Conservation (phyloP, 2,113 vertebrate species). For the Orientallactaga bullata region DNA sequence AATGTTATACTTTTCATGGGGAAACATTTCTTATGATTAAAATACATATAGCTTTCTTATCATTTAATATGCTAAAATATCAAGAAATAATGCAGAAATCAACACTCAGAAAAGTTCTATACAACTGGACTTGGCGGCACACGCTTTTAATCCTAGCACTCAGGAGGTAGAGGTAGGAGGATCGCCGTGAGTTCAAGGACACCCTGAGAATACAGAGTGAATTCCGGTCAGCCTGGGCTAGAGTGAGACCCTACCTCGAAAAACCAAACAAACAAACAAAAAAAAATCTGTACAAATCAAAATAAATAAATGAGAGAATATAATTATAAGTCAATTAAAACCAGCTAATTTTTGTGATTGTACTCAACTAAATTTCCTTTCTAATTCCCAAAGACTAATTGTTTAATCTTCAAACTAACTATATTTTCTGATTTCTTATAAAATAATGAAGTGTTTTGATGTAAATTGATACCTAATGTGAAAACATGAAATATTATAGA, state of each 20-base stretch:
- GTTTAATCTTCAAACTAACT: not conserved
- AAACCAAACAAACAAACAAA: too few relatives aligned
- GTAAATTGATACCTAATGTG: not conserved
- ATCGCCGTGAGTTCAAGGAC: too few relatives aligned
- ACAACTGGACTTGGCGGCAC: too few relatives aligned
- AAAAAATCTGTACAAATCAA: not conserved
- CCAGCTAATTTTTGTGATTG: not conserved
- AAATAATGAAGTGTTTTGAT: too few relatives aligned
- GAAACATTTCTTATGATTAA: not conserved
- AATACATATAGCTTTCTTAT: not conserved
- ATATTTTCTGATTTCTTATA: not conserved
- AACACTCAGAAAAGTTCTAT: not conserved
- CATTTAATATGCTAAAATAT: not conserved
- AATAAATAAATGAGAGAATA: not conserved
- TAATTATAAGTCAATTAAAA: constrained; percentile 33
- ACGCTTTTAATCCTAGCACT: too few relatives aligned
- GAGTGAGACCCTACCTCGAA: too few relatives aligned
- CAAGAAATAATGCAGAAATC: not conserved
- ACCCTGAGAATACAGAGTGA: too few relatives aligned
- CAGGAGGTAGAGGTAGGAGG: too few relatives aligned
- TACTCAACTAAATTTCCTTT: not conserved
- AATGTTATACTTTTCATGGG: constrained; percentile 3
- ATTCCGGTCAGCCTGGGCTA: too few relatives aligned
- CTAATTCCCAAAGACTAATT: not conserved
- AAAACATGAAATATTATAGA: not conserved